Percentiles rank a stretch among this genome's conserved stretches.
Conservation (phyloP, 1,140 invertebrate species). For the Caenorhabditis latens region DNA sequence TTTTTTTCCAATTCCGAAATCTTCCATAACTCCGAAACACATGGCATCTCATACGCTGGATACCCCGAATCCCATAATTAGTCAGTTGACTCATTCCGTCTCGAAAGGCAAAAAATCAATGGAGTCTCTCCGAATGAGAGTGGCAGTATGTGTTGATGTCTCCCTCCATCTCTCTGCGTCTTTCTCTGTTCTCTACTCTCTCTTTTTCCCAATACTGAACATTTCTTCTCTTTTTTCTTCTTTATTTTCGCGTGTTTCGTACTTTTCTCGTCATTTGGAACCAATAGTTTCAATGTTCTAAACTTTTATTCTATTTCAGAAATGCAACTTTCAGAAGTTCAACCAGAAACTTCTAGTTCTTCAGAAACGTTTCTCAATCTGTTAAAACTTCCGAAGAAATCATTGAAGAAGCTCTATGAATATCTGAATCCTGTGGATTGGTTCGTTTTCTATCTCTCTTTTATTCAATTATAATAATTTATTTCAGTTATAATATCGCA, state of each 20-base stretch:
- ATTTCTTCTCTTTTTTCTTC: background rate
- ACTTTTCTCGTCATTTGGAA: background rate
- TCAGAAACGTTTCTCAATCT: slow-evolving; percentile 1
- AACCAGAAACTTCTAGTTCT: background rate
- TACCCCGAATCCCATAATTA: too few species aligned
- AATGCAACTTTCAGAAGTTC: too few species aligned
- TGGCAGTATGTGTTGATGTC: background rate
- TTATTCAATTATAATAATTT: background rate
- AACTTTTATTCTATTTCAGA: too few species aligned
- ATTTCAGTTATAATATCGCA: slow-evolving; percentile 21
- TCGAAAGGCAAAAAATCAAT: background rate
- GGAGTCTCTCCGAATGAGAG: background rate
- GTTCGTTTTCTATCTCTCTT: background rate
- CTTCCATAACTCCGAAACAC: too few species aligned
- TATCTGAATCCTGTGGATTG: slow-evolving; percentile 6
- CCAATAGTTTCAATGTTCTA: background rate
- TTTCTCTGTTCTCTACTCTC: background rate
- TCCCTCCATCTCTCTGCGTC: background rate
- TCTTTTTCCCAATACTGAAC: background rate
- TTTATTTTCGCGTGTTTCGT: background rate
- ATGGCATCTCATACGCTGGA: too few species aligned
- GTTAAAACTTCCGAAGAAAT: background rate
- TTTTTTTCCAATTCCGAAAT: too few species aligned
- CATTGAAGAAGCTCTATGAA: background rate
- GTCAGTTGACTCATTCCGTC: too few species aligned